Evolutionary conservation across 2,113 vertebrate genomes (phyloP).

Genomic region (Hypomesus transpacificus): DNA sequence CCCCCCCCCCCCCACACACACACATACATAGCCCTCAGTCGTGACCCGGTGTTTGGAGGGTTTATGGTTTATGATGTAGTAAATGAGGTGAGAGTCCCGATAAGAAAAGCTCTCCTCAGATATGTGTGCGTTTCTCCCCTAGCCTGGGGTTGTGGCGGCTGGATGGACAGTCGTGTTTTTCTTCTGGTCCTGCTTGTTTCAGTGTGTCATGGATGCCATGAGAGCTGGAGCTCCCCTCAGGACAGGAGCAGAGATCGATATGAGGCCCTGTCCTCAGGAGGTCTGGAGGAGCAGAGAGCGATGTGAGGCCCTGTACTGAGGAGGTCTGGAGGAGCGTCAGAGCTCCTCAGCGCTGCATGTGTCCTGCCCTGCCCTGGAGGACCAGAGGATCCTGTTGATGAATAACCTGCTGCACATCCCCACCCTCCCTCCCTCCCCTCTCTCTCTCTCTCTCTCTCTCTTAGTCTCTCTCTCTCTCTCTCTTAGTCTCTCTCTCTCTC

Average conservation of each 20-base stretch:
- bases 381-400: conserved; percentile 27
- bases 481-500: not conserved
- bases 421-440: not conserved
- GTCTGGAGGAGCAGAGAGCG: conserved; percentile 7
- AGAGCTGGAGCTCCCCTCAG: conserved; percentile 34
- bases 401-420: not conserved
- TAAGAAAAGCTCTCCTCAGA: not conserved
- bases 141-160: not conserved
- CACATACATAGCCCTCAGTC: conserved; percentile 32
- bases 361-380: too few relatives aligned
- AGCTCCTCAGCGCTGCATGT: too few relatives aligned
- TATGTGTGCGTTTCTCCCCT: not conserved
- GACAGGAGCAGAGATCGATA: conserved; percentile 11
- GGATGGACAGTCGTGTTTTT: conserved; percentile 39
- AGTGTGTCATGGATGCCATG: conserved; percentile 52
- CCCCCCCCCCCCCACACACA: too few relatives aligned
- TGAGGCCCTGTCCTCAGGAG: not conserved
- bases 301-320: not conserved
- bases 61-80: conserved; percentile 12
- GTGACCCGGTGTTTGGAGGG: conserved; percentile 54
- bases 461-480: too few relatives aligned
- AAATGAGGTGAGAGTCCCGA: not conserved
- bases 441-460: conserved; percentile 2
- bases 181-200: conserved; percentile 34
- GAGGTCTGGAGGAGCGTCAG: too few relatives aligned